Evolutionary conservation across 1,140 invertebrate species (phyloP).

Genomic region (Sesamia nonagrioides): DNA sequence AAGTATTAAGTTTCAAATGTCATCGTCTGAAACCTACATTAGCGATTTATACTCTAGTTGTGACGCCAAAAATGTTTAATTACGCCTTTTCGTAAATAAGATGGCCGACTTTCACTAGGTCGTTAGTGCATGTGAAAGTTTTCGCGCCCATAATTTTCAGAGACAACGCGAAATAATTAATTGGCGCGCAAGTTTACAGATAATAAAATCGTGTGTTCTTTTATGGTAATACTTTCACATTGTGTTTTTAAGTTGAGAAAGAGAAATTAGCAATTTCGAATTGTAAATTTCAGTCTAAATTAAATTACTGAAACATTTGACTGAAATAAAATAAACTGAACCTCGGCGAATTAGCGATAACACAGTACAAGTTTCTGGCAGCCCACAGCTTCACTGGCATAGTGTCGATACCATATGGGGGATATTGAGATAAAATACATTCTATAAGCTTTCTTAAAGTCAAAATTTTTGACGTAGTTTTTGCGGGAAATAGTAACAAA

Average conservation of each 20-base stretch:
- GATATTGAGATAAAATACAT: too few relatives aligned
- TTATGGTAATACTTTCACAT: slow-evolving; percentile 29
- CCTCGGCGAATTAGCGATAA: background rate
- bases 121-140: slow-evolving; percentile 43
- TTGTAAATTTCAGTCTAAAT: background rate
- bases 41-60: slow-evolving; percentile 40
- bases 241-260: slow-evolving; percentile 22
- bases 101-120: slow-evolving; percentile 45
- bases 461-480: too few relatives aligned
- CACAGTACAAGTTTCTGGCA: background rate
- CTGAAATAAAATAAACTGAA: background rate
- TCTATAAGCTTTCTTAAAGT: too few relatives aligned
- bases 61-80: slow-evolving; percentile 50
- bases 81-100: slow-evolving; percentile 34
- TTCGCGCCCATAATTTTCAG: slow-evolving; percentile 48
- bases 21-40: slow-evolving; percentile 26
- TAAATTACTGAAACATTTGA: background rate
- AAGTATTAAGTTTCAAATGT: slow-evolving; percentile 2
- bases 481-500: too few relatives aligned
- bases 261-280: slow-evolving; percentile 7
- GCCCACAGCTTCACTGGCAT: too few relatives aligned
- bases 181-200: slow-evolving; percentile 40
- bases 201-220: slow-evolving; percentile 40
- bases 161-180: slow-evolving; percentile 34
- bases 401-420: too few relatives aligned